These are phyloP conservation scores for Etheostoma cragini DNA, from an alignment of 2,113 vertebrate genomes.

Conservation along the genomic window DNA sequence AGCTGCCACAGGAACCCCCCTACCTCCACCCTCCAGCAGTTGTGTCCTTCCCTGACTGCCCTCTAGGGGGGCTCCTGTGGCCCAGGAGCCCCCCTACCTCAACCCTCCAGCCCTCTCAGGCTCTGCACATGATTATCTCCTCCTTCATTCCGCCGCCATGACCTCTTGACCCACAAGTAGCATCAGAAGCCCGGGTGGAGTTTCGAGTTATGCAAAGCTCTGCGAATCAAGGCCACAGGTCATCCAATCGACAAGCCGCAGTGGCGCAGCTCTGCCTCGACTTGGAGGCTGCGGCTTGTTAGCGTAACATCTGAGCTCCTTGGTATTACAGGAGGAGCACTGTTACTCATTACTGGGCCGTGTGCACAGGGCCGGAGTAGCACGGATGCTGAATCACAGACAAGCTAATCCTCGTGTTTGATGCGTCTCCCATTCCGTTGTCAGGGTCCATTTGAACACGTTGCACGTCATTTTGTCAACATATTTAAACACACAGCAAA, in stretches of 20 bases:
- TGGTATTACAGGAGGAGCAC: conserved; percentile 31
- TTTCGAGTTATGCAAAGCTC: conserved; percentile 50
- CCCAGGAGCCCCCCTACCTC: background rate
- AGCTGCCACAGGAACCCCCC: no score
- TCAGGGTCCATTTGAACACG: background rate
- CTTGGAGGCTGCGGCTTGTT: conserved; percentile 50
- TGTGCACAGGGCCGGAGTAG: conserved; percentile 10
- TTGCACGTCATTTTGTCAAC: background rate
- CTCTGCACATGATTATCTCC: conserved; percentile 8
- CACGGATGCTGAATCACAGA: conserved; percentile 20
- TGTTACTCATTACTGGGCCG: conserved; percentile 43
- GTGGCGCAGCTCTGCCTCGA: conserved; percentile 13
- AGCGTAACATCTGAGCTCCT: conserved; percentile 25
- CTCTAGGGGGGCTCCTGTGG: no score
- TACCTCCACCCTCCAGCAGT: background rate
- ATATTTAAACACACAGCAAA: background rate
- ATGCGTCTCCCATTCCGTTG: conserved; percentile 1
- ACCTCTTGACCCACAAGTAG: conserved; percentile 45
- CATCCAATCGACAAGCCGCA: conserved; percentile 45
- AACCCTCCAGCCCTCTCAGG: background rate
- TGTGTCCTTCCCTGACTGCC: background rate
- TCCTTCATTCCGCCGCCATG: conserved; percentile 32
- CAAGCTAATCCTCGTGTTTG: conserved; percentile 44
- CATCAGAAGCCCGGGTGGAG: conserved; percentile 40
- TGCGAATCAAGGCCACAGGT: conserved; percentile 53